Evolutionary conservation across 1,140 invertebrate genomes (phyloP), one percentile per base, ranked within the genome.

Genomic region (Drusus annulatus): DNA sequence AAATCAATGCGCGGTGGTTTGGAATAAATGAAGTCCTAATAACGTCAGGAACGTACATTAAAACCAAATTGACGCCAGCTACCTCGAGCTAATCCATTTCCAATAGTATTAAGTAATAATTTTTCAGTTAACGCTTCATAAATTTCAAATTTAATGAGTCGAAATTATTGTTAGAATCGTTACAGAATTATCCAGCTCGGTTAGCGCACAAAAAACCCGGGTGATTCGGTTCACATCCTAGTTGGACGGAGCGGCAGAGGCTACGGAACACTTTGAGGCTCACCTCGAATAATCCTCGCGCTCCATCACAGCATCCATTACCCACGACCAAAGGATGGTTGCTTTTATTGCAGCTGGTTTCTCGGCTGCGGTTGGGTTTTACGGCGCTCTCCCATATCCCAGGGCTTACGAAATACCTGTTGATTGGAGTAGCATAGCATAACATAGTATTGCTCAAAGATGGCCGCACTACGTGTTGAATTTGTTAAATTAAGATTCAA

Each of bases 251-350:
- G n/a, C 36, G 15, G 8, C 65, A 16, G 28, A 58, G 6, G 2
- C 45, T 23, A n/a, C 28, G 76, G 76, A 80, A 80, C 75, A 73
- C 54, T 82, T 78, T 78, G 71, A 80, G 76, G 81, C 60, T 63
- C 78, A 78, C 80, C 78, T 82, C 81, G 78, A 82, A 78, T 82
- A 82, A 82, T 82, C 81, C 78, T 80, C 81, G 68, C 81, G 68
- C 81, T 80, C 76, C 36, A 69, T 69, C 65, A 17, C 5, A n/a
- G 13, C 65, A 15, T 16, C 65, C 50, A 69, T 69, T 69, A 69
- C 65, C 36, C 65, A 17, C 65, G 17, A 50, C 65, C 65, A 23
- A 69, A n/a, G 31, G 65, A 17, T 45, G 17, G 16, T 69, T 19
- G 31, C 15, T 68, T 78, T 78, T 78, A 78, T 78, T 78, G 63